Evolutionary conservation across 2,888 invertebrate genomes (phyloP).

Genomic region (Galerucella nymphaeae): DNA sequence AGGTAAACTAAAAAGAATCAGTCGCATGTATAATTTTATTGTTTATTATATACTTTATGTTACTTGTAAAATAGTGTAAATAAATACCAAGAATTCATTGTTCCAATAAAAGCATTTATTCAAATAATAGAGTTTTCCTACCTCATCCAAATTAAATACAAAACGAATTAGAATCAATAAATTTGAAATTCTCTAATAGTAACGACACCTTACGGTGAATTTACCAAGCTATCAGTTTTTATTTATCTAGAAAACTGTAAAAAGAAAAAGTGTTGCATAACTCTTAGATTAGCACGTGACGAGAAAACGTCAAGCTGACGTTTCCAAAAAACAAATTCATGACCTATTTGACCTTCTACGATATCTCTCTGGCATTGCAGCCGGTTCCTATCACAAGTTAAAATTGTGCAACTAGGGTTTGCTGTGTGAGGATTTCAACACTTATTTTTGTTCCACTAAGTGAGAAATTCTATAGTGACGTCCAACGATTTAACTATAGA

Average conservation of each 20-base stretch:
- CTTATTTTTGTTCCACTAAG: slow-evolving; percentile 13
- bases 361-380: background rate
- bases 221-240: background rate
- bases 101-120: no score
- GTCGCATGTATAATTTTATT: no score
- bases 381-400: background rate
- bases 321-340: slow-evolving; percentile 8
- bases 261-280: background rate
- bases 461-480: slow-evolving; percentile 8
- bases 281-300: slow-evolving; percentile 12
- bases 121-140: no score
- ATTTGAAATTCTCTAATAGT: no score
- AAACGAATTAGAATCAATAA: no score
- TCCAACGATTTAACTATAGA: background rate
- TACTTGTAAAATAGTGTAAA: no score
- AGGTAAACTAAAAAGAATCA: no score
- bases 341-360: slow-evolving; percentile 26
- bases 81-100: no score
- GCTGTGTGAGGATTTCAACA: slow-evolving; percentile 8
- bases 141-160: no score
- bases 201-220: background rate
- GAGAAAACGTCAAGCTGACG: slow-evolving; percentile 17
- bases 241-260: background rate
- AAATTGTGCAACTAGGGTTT: background rate
- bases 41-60: no score